A percentile compares a stretch with the other conserved stretches of the same genome.
phyloP scores from a whole-genome alignment of 2,113 vertebrate genomes.

The Microtus ochrogaster region DNA sequence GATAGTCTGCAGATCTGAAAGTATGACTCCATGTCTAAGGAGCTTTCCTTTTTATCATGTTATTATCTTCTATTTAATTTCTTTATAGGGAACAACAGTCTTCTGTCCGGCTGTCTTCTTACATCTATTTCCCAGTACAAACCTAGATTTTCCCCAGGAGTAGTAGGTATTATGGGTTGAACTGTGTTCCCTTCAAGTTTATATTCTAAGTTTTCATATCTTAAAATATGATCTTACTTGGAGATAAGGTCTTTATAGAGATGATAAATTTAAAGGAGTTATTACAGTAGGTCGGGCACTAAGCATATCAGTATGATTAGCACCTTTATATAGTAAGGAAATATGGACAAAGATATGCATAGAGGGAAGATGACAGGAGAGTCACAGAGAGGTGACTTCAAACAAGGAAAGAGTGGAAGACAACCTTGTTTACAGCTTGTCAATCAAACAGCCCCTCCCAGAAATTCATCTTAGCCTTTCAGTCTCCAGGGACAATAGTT shows the following conservation, averaged over 20 bases:
- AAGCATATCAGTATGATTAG: neutral
- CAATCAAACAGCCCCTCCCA: neutral
- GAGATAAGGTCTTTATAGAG: neutral
- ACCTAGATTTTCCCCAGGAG: neutral
- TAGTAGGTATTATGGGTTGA: neutral
- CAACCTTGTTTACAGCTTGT: neutral
- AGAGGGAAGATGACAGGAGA: neutral
- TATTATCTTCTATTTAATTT: neutral
- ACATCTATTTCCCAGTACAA: neutral
- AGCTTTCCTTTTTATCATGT: neutral
- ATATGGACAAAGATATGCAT: neutral
- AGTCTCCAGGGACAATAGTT: neutral
- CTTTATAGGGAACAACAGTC: neutral
- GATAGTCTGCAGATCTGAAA: neutral
- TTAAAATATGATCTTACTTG: slow-evolving; percentile 34
- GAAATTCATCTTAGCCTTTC: neutral
- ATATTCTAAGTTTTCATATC: neutral
- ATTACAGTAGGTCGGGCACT: neutral
- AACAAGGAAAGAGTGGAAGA: neutral
- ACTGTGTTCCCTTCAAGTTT: neutral
- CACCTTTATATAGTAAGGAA: neutral
- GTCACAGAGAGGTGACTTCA: neutral
- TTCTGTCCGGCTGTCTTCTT: neutral
- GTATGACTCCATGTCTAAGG: neutral
- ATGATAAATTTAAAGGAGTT: neutral